Base-by-base conservation (phyloP, 2,113 vertebrate species). In the Pavo muticus region DNA sequence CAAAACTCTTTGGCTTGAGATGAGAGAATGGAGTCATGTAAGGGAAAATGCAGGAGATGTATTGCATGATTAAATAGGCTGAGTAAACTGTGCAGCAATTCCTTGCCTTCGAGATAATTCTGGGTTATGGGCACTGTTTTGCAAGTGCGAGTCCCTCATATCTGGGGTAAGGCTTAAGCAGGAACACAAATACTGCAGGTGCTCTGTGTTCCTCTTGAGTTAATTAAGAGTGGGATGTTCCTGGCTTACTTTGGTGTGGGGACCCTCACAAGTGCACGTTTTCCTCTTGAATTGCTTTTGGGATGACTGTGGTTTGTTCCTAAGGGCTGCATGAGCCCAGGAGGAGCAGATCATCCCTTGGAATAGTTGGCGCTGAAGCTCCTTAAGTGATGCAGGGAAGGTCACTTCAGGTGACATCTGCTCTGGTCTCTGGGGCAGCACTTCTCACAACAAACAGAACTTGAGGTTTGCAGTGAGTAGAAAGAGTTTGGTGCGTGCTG, bases 1-100 rank as follows among this genome's bases (percentile, higher is more conserved):
- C 68, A 78, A 80, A 79, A 70, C 68, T 71, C 61, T 20, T 39
- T 64, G 90, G 82, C 67, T 90, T 54, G 61, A 68, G 69, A 56
- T 76, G 80, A 42, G 61, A 64, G 86, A 37, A 11, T 6, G n/a
- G 60, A 78, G 72, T 67, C 72, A 20, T 30, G 71, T 29, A 24
- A 64, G 61, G 60, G 56, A 54, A 35, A 59, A 52, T 18, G 32
- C 40, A 80, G 0, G 70, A 61, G 80, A 67, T 63, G 70, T 67
- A 23, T n/a, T 11, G 37, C 5, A 0, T 18, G 61, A 40, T 37
- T 35, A 20, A 44, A 40, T 39, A 68, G 64, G 20, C 21, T 4
- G 2, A 64, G 29, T 21, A 14, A 65, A 44, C 27, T 5, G 7
- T 19, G 35, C 40, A 23, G 35, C 63, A 60, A 2, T 25, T 52